Conservation (phyloP, 2,797 vertebrate genomes). For the Anomalospiza imberbis region DNA sequence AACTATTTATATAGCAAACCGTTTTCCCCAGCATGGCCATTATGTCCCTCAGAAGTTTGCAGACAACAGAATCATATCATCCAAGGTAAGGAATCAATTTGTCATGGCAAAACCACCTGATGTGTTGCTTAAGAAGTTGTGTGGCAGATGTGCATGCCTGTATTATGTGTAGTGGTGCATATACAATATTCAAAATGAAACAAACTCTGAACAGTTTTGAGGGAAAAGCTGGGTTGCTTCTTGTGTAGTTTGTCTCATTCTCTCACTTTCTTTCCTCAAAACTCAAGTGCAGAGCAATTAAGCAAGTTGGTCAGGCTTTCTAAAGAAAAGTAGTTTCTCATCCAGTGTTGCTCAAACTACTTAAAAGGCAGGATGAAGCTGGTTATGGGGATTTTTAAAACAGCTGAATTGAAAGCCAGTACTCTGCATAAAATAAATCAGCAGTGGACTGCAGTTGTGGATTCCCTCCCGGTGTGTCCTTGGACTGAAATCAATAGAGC, state of each 20-base stretch:
- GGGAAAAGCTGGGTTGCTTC: neutral
- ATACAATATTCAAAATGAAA: neutral
- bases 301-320: neutral
- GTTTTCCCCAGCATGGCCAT: constrained; percentile 92
- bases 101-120: neutral
- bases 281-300: neutral
- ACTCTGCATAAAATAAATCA: neutral
- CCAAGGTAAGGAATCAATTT: constrained; percentile 83
- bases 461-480: constrained; percentile 9
- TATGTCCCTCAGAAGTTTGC: constrained; percentile 95
- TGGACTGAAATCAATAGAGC: neutral
- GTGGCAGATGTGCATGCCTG: neutral
- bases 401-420: neutral
- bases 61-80: constrained; percentile 97
- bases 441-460: neutral
- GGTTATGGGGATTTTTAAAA: neutral
- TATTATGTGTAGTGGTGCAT: neutral
- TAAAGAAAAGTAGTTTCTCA: neutral
- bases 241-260: neutral
- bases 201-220: neutral
- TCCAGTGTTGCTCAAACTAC: neutral
- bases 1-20: constrained; percentile 96
- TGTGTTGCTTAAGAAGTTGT: neutral
- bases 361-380: neutral
- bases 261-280: neutral